Evolutionary conservation across 2,797 vertebrate species (phyloP).

Genomic region (Apodemus agrarius): DNA sequence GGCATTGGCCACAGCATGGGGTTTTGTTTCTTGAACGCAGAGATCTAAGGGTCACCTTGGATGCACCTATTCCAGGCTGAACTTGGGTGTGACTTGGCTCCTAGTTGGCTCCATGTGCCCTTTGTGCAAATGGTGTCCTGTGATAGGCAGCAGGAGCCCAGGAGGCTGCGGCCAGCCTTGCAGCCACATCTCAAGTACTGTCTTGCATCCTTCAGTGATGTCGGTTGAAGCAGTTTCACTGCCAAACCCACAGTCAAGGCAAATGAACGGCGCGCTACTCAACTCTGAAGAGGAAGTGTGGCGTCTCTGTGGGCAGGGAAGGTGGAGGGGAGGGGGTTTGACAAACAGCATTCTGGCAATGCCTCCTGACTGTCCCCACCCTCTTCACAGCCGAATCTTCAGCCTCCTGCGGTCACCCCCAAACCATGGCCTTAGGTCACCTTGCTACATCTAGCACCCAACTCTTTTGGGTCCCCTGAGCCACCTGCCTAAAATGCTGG

Average conservation of each 20-base stretch:
- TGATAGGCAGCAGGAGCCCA: neutral
- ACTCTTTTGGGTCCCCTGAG: neutral
- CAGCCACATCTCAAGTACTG: slow-evolving; percentile 3
- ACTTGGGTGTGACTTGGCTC: neutral
- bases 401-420: neutral
- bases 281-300: slow-evolving; percentile 29
- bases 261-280: neutral
- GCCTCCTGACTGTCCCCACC: neutral
- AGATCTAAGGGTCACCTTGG: neutral
- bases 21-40: slow-evolving; percentile 16
- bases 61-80: neutral
- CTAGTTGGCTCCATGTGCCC: neutral
- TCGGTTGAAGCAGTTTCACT: neutral
- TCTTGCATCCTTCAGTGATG: neutral
- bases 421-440: neutral
- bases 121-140: neutral
- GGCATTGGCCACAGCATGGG: neutral
- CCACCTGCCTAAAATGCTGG: neutral
- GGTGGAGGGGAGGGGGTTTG: neutral
- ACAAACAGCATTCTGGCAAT: neutral
- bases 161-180: neutral
- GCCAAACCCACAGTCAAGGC: slow-evolving; percentile 18
- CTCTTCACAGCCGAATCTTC: neutral
- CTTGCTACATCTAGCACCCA: neutral
- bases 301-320: neutral